Conservation (phyloP, 2,797 vertebrate genomes). For the Tapera naevia region DNA sequence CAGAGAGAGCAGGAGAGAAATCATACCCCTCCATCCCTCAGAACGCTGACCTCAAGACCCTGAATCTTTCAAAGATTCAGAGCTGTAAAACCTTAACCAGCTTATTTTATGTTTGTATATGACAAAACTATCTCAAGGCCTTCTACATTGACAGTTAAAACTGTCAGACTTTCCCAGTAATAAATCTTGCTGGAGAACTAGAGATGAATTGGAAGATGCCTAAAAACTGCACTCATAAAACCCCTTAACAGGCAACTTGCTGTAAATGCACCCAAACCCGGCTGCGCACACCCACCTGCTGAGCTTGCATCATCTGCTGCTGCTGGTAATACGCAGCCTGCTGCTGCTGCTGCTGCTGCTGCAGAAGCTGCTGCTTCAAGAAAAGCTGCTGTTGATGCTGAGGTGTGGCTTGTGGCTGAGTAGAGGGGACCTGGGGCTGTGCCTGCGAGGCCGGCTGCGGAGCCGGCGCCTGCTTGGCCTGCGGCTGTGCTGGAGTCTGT, state of each 20-base stretch:
- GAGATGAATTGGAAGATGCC: not conserved
- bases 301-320: conserved; percentile 75
- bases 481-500: conserved; percentile 76
- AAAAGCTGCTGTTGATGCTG: conserved; percentile 89
- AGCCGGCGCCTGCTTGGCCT: conserved; percentile 59
- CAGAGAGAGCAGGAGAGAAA: not conserved
- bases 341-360: conserved; percentile 68
- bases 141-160: not conserved
- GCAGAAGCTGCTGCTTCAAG: conserved; percentile 82
- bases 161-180: not conserved
- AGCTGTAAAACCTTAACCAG: not conserved
- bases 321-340: conserved; percentile 72
- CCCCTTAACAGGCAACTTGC: not conserved
- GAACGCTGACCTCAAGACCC: not conserved
- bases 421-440: conserved; percentile 72
- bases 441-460: conserved; percentile 67
- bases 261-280: accelerated
- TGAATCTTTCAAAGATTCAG: not conserved
- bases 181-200: not conserved
- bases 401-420: conserved; percentile 83
- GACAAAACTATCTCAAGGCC: not conserved
- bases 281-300: conserved; percentile 71
- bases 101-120: not conserved
- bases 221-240: not conserved
- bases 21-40: not conserved